Conservation (phyloP, 1,140 invertebrate genomes). For the Cherax quadricarinatus region DNA sequence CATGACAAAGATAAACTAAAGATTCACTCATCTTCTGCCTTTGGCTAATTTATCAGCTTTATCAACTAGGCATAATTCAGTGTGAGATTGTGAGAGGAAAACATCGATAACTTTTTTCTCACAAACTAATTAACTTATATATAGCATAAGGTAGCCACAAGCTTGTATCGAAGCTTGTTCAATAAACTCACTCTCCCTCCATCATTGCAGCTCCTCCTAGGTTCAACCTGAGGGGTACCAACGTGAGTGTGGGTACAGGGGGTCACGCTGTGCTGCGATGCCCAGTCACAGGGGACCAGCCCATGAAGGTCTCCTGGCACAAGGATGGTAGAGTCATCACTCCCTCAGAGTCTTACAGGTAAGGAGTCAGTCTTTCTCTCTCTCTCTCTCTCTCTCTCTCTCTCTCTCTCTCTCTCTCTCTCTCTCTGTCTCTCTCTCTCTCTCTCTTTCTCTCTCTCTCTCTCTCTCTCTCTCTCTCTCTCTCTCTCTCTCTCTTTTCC, state of each 20-base stretch:
- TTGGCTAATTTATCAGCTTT: too few relatives aligned
- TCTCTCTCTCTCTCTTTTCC: background rate
- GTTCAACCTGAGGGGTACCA: constrained; percentile 18
- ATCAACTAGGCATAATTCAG: too few relatives aligned
- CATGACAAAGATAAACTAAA: too few relatives aligned
- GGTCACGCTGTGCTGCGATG: constrained; percentile 49
- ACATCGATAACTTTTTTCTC: too few relatives aligned
- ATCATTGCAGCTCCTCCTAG: constrained; percentile 31
- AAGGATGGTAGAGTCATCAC: constrained; percentile 83
- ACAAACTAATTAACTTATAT: too few relatives aligned
- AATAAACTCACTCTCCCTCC: background rate
- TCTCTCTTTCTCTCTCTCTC: background rate
- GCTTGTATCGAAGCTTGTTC: too few relatives aligned
- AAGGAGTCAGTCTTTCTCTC: background rate
- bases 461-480: too few relatives aligned
- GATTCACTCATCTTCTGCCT: too few relatives aligned
- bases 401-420: background rate
- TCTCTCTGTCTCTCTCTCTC: background rate
- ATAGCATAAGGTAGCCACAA: too few relatives aligned
- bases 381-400: background rate
- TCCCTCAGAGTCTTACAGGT: constrained; percentile 49
- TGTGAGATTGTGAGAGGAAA: too few relatives aligned
- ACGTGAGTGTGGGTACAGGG: constrained; percentile 55
- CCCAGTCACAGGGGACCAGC: constrained; percentile 84
- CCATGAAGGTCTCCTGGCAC: constrained; percentile 86